Evolutionary conservation across 2,113 vertebrate species (phyloP), one percentile per base, ranked within the genome.

Genomic region (Pseudorhombus dupliciocellatus): DNA sequence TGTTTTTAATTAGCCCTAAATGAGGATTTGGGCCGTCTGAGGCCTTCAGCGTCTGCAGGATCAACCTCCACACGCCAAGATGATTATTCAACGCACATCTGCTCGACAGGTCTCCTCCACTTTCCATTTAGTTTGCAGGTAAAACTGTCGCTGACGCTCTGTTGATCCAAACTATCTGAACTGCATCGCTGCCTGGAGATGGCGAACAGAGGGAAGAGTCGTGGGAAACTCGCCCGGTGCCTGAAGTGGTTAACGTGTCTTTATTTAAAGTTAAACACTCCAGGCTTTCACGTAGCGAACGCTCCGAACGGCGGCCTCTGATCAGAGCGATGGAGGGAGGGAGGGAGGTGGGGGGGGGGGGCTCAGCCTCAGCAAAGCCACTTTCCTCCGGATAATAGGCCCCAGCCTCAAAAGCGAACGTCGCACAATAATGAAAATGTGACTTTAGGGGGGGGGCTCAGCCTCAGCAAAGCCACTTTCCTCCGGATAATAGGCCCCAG

Each of bases 371-470:
- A 79, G 75, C 66, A 73, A 79, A 78, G 61, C 73, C 81, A 80
- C 85, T 81, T 80, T 69, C 46, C 72, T 72, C 31, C 2, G 77
- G 75, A 83, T 84, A 37, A 88, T 87, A 87, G 77, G 53, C 37
- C 66, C 31, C 60, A 16, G 72, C 51, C 67, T 83, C 69, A 73
- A 85, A 79, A 73, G 78, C 73, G 61, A 48, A 68, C 46, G 82
- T 66, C 62, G 12, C 68, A 66, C 70, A 70, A 77, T 88, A 69
- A 79, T 80, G 79, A 86, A 91, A 89, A 90, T 84, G 86, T 89
- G 90, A 90, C 87, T 88, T 90, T 80, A 64, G 80, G n/a, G 15
- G 24, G 65, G 70, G n/a, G 22, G 24, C n/a, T n/a, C n/a, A n/a
- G 6, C 5, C 7, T n/a, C 10, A 79, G 75, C 66, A 73, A 79